Percentiles rank a stretch among this genome's conserved stretches.
Evolutionary conservation across 2,797 vertebrate genomes (phyloP).

Genomic region (Forpus xanthops): DNA sequence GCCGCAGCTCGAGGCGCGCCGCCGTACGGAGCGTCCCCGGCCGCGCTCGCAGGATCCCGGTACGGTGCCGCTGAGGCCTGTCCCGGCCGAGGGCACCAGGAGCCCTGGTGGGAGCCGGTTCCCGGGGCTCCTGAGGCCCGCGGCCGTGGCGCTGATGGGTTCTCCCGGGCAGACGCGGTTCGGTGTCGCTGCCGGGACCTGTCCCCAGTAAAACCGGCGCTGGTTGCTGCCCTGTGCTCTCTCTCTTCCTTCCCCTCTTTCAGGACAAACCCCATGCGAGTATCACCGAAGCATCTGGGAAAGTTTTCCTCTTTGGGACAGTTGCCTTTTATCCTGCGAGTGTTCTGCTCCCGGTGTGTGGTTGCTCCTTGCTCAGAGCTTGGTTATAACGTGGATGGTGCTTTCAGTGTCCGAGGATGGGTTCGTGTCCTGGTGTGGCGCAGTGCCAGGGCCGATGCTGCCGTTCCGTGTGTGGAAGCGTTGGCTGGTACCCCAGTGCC

Average conservation of each 20-base stretch:
- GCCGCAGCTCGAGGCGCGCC: too few species aligned
- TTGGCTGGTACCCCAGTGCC: background rate
- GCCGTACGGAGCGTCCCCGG: background rate
- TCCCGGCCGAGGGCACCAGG: background rate
- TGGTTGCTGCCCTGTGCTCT: fast-evolving
- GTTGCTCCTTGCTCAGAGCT: background rate
- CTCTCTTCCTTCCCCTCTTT: fast-evolving
- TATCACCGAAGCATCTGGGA: fast-evolving
- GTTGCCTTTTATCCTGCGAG: fast-evolving
- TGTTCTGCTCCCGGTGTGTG: fast-evolving
- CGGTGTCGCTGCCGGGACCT: background rate
- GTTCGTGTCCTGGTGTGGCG: background rate
- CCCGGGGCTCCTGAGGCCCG: fast-evolving
- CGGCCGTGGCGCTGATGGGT: background rate
- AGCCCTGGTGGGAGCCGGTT: background rate
- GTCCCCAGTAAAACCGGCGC: background rate
- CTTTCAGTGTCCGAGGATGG: background rate
- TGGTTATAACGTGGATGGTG: background rate
- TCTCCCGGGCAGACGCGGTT: background rate
- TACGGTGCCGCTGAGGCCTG: background rate
- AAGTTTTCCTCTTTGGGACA: background rate
- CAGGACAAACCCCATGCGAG: fast-evolving
- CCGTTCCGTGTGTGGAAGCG: background rate
- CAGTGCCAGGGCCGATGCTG: background rate
- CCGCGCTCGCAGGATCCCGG: background rate